These are phyloP conservation scores for Ellobius talpinus DNA, from an alignment of 2,113 vertebrate species.

Conservation along the genomic window DNA sequence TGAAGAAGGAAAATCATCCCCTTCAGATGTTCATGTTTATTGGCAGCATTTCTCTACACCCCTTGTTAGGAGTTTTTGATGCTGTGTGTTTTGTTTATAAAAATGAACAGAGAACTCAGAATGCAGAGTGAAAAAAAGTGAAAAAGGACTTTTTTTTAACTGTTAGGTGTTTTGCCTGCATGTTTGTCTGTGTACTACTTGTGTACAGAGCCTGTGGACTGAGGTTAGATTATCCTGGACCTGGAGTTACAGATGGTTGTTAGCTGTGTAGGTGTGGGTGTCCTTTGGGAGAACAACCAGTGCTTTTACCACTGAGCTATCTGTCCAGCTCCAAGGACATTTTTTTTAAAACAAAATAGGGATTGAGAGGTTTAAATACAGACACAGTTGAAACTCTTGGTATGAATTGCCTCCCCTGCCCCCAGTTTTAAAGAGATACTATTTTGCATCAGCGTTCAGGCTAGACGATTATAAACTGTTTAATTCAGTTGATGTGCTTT, in stretches of 20 bases:
- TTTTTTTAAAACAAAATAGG: conserved; percentile 4
- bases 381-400: neutral
- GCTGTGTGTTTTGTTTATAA: neutral
- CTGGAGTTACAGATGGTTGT: neutral
- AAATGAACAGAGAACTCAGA: conserved; percentile 49
- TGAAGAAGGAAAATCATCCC: neutral
- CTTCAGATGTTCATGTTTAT: conserved; percentile 23
- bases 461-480: neutral
- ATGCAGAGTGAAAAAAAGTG: neutral
- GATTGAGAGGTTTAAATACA: conserved; percentile 14
- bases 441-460: neutral
- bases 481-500: neutral
- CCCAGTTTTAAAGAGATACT: conserved; percentile 7
- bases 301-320: neutral
- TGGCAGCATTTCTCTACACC: conserved; percentile 60
- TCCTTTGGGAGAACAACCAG: neutral
- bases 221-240: neutral
- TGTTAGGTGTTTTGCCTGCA: neutral
- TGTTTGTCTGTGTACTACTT: neutral
- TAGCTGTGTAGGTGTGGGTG: neutral
- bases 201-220: neutral
- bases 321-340: neutral
- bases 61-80: neutral
- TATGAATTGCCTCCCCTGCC: neutral
- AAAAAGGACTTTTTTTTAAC: neutral